Base-by-base conservation (phyloP, 1,140 invertebrate species). In the Asbolus verrucosus region DNA sequence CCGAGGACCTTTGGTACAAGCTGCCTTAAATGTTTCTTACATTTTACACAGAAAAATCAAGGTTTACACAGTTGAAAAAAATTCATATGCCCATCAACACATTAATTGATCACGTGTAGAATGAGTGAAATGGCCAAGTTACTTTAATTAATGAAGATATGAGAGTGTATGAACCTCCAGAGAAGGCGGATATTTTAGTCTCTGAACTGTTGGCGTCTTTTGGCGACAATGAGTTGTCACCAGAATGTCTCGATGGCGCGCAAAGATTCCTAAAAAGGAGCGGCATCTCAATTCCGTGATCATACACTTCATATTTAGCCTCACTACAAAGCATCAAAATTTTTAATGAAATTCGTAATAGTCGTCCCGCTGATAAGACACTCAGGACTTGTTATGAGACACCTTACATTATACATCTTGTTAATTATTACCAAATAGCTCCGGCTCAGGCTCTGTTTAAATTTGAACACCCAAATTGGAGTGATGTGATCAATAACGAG, bases 161-260 rank as follows among this genome's bases (percentile, higher is more conserved):
- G 97, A 84, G 97, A 75, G 85, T 91, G 5, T 95, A 94, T 85
- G 81, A 87, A 46, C 85, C 90, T 2, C 87, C 93, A 0, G 92
- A 94, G 76, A 88, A 92, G 77, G 95, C 96, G 0, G 98, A 99
- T 82, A 96, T 99, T 70, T 83, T 99, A 21, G 92, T 99, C 0
- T 98, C 96, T 6, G 98, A 99, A 85, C 84, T 99, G 11, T 84
- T 99, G 5, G 91, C 98, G 2, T 99, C 97, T 6, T 99, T 99
- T 86, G 97, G 96, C 13, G 97, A 99, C 81, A 99, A 99, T 83
- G 98, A 99, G 85, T 86, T 99, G 0, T 98, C 95, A 0, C 98
- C 98, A 0, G 98, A 99, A 83, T 99, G 98, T 84, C 85, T 99
- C 9, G 96, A 99, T 85, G 96, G 97, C 3, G 96, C 95, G 8